These are phyloP conservation scores for Crossocerus cetratus DNA, from an alignment of 2,888 invertebrate species.

Conservation along the genomic window DNA sequence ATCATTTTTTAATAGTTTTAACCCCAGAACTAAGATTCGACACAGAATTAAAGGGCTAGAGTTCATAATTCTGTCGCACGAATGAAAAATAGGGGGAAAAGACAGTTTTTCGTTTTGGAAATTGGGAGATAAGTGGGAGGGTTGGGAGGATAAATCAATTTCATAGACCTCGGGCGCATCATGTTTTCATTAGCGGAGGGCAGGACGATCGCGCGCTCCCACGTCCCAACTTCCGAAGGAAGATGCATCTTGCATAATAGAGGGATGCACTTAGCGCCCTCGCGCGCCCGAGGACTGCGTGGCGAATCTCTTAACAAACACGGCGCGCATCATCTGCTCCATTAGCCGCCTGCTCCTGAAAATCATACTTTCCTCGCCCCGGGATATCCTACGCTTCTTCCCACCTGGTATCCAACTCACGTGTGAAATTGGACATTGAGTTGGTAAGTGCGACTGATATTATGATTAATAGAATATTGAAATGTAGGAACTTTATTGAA, in stretches of 20 bases:
- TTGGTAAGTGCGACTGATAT: too few relatives aligned
- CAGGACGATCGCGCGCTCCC: constrained; percentile 37
- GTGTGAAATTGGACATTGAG: too few relatives aligned
- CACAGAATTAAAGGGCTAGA: too few relatives aligned
- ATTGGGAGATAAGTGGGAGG: too few relatives aligned
- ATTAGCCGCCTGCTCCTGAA: constrained; percentile 45
- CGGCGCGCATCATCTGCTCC: constrained; percentile 58
- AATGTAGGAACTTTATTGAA: too few relatives aligned
- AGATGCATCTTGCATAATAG: constrained; percentile 66
- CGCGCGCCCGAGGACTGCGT: constrained; percentile 66
- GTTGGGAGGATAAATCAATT: constrained; percentile 50
- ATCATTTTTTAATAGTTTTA: too few relatives aligned
- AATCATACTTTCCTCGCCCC: constrained; percentile 26
- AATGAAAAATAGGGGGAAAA: too few relatives aligned
- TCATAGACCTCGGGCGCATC: constrained; percentile 33
- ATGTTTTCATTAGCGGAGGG: constrained; percentile 48
- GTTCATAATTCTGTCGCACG: too few relatives aligned
- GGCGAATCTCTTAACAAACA: constrained; percentile 72
- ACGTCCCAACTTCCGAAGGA: constrained; percentile 57
- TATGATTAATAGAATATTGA: too few relatives aligned
- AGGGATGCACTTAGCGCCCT: constrained; percentile 66
- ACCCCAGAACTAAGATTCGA: too few relatives aligned
- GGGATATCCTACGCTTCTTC: constrained; percentile 34
- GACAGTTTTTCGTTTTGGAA: too few relatives aligned
- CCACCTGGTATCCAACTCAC: constrained; percentile 28